Evolutionary conservation across 2,888 invertebrate genomes (phyloP), one percentile per base, ranked within the genome.

Genomic region (Drosophila emarginata): DNA sequence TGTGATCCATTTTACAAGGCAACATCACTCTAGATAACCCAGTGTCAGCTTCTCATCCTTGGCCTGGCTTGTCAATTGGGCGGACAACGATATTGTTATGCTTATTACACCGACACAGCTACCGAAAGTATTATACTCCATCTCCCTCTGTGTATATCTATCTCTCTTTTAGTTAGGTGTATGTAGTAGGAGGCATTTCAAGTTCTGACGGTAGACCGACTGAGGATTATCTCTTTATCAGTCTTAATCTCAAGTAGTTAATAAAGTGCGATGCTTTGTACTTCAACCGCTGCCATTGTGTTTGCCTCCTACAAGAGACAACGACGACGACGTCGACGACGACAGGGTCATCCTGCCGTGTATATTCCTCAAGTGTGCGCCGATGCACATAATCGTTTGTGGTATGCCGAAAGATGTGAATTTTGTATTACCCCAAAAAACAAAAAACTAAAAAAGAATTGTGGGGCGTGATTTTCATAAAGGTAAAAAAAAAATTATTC

Each of bases 201-300:
- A 77, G 74, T 74, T 74, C 68, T 72, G 77, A 77, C 60, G 73
- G 79, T 88, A 86, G 86, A 77, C 83, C 80, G 75, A 73, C 70
- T 45, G 65, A 67, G 81, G 90, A 90, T 90, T 90, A 90, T 89
- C 90, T 89, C 84, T 86, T 90, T 90, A 90, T 90, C 90, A 89
- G 90, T 74, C 82, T 78, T 90, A 90, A 90, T 90, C 90, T 90
- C 90, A 90, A 90, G 90, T 90, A 90, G 89, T 90, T 90, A 90
- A 90, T 90, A 90, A 90, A 90, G 90, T 90, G 90, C 89, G 79
- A 86, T 83, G 84, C 87, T 90, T 90, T 90, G 90, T 90, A 83
- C 83, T 89, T 80, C 76, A 77, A 78, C 90, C 90, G 90, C 83
- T 78, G 64, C 73, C 74, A 81, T 89, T 90, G 87, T 89, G 77